A percentile compares a stretch with the other conserved stretches of the same genome.
Conservation (phyloP, 2,113 vertebrate species). For the Tragelaphus imberbis region DNA sequence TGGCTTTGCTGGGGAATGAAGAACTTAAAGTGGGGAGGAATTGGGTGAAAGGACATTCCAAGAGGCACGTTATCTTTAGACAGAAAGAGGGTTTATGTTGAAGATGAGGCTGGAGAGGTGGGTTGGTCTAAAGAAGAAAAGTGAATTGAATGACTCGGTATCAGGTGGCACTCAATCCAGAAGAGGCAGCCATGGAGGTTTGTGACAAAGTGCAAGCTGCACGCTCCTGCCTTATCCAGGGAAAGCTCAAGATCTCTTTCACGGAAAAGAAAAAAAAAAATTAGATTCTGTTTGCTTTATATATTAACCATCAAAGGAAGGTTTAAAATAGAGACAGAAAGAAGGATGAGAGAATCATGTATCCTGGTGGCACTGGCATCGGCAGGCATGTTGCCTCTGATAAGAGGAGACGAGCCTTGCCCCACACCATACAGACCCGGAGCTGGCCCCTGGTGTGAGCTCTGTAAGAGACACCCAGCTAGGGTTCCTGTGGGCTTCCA, state of each 20-base stretch:
- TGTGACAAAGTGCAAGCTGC: background rate
- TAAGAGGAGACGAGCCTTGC: accelerated
- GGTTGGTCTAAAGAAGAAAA: background rate
- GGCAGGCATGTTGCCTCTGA: accelerated
- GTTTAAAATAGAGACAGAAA: background rate
- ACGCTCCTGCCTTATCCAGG: background rate
- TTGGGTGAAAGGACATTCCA: accelerated
- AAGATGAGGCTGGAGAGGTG: background rate
- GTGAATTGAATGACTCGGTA: accelerated
- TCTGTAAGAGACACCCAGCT: background rate
- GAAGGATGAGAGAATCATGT: background rate
- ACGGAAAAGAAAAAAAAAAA: background rate
- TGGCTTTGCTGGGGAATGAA: background rate
- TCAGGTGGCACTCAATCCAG: accelerated
- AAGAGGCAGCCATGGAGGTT: accelerated
- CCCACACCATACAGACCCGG: accelerated
- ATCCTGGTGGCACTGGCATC: accelerated
- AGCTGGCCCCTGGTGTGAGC: background rate
- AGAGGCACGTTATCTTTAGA: too few species aligned
- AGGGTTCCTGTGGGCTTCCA: too few species aligned
- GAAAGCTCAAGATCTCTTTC: background rate
- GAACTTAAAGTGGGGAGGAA: accelerated
- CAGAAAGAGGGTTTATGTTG: background rate
- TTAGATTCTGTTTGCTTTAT: background rate
- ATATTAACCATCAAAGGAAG: too few species aligned